These are phyloP conservation scores for Haplochromis vanheusdeni DNA, from an alignment of 2,113 vertebrate species.

Conservation along the genomic window DNA sequence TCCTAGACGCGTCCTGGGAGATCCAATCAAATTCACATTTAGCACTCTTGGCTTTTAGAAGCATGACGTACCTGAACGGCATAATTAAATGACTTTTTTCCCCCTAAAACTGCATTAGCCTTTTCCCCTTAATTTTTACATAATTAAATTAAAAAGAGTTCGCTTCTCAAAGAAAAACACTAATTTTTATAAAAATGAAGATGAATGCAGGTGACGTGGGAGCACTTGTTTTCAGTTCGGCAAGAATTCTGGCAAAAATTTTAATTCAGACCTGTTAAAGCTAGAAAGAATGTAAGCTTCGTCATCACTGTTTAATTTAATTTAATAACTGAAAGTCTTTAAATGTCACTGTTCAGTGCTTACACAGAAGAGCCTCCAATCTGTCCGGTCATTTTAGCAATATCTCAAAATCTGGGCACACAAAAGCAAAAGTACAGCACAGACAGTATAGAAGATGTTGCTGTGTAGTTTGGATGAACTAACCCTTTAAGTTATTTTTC, in stretches of 20 bases:
- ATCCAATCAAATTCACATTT: neutral
- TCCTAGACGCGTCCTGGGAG: neutral
- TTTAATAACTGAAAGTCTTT: neutral
- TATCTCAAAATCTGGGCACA: neutral
- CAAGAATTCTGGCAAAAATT: neutral
- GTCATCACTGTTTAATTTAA: neutral
- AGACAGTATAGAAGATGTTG: neutral
- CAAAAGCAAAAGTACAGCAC: neutral
- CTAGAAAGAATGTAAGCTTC: neutral
- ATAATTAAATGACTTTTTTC: neutral
- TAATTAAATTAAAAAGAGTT: neutral
- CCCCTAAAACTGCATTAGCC: neutral
- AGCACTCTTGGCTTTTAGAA: neutral
- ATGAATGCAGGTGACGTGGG: neutral
- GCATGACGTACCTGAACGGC: neutral
- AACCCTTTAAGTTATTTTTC: neutral
- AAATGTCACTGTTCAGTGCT: neutral
- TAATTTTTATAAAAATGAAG: neutral
- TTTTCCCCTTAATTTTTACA: neutral
- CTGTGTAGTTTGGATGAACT: neutral
- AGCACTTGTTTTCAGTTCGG: neutral
- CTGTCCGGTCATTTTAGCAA: neutral
- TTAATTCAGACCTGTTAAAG: neutral
- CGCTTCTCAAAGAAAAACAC: neutral
- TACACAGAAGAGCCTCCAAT: neutral